Conservation (phyloP, 2,888 invertebrate species). For the Agrochola lota region DNA sequence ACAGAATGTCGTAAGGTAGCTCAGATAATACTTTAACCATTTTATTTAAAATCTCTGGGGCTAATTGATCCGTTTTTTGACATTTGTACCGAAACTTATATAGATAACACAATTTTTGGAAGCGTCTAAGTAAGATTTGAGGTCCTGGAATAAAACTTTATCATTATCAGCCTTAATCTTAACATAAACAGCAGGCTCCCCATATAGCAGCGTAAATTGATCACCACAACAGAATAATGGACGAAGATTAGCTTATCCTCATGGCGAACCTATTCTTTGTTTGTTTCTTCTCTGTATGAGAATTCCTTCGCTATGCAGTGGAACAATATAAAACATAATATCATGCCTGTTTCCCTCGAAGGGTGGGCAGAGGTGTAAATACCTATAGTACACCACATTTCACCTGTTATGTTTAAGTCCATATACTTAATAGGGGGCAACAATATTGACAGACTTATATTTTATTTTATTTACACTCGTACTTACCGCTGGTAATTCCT, state of each 20-base stretch:
- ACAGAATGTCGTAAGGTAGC: constrained; percentile 71
- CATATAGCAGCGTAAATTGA: background rate
- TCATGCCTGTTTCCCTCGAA: too few species aligned
- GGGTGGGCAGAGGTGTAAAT: too few species aligned
- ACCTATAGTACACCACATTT: too few species aligned
- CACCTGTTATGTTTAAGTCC: too few species aligned
- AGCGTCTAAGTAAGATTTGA: constrained; percentile 76
- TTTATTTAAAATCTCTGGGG: constrained; percentile 59
- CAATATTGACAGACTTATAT: background rate
- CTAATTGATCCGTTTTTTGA: constrained; percentile 64
- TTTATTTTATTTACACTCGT: background rate
- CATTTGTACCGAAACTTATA: constrained; percentile 77
- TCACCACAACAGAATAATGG: background rate
- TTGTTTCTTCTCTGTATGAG: too few species aligned
- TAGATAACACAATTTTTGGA: constrained; percentile 79
- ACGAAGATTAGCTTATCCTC: background rate
- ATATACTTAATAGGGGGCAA: too few species aligned
- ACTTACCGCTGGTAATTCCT: constrained; percentile 76
- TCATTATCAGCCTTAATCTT: background rate
- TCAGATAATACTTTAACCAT: constrained; percentile 64
- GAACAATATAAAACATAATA: too few species aligned
- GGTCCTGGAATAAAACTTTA: constrained; percentile 70
- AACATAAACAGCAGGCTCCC: background rate
- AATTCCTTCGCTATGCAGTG: background rate
- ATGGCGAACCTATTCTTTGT: background rate